Percentiles rank a stretch among this genome's conserved stretches.
phyloP scores from a whole-genome alignment of 2,888 invertebrate species.

The Acleris literana region DNA sequence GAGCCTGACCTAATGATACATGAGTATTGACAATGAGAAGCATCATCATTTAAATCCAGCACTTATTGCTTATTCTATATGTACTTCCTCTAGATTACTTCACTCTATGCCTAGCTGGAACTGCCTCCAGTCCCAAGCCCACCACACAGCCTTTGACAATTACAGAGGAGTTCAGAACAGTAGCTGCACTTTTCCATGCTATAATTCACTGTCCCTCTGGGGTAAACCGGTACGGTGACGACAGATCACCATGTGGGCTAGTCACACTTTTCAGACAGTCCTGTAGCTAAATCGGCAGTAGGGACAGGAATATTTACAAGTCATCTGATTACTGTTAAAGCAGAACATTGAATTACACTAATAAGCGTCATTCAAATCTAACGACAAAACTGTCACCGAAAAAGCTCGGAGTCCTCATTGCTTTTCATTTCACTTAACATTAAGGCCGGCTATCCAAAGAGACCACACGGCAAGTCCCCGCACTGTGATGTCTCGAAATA shows the following conservation, averaged over 20 bases:
- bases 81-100: constrained; percentile 57
- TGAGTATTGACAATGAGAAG: constrained; percentile 78
- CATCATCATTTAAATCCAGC: constrained; percentile 67
- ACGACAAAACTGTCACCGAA: constrained; percentile 61
- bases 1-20: constrained; percentile 64
- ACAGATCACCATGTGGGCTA: background rate
- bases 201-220: too few relatives aligned
- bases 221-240: background rate
- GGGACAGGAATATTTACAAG: constrained; percentile 32
- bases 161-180: too few relatives aligned
- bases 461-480: constrained; percentile 41
- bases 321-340: constrained; percentile 21
- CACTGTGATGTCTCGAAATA: constrained; percentile 80
- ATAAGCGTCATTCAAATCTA: constrained; percentile 64
- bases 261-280: constrained; percentile 4
- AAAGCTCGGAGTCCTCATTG: constrained; percentile 46
- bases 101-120: constrained; percentile 37
- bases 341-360: constrained; percentile 59
- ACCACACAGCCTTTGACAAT: background rate
- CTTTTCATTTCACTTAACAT: constrained; percentile 51
- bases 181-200: too few relatives aligned
- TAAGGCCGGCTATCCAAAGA: constrained; percentile 18
- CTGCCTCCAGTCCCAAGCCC: constrained; percentile 5
- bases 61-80: constrained; percentile 72
- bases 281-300: constrained; percentile 4